Evolutionary conservation across 2,888 invertebrate species (phyloP).

Genomic region (Amaurobius ferox): DNA sequence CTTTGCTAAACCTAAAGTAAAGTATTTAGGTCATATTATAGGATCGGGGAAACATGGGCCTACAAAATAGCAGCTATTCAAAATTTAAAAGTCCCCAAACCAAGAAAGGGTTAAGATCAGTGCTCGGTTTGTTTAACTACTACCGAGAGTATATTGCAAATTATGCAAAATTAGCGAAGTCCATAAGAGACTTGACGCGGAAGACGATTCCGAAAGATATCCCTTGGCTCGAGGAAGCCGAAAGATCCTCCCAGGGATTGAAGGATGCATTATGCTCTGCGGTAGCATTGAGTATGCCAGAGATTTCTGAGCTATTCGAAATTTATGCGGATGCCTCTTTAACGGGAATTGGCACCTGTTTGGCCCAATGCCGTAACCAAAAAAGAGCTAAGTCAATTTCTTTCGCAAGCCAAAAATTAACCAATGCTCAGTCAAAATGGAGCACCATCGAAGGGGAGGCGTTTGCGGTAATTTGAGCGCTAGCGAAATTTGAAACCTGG

Average conservation of each 20-base stretch:
- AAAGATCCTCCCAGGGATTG: background rate
- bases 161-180: background rate
- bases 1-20: background rate
- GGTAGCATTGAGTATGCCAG: background rate
- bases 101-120: background rate
- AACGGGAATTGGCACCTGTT: background rate
- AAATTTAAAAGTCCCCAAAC: background rate
- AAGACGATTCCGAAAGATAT: background rate
- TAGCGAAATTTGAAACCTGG: background rate
- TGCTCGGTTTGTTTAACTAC: background rate
- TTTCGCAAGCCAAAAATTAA: background rate
- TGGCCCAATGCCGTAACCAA: background rate
- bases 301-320: background rate
- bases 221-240: background rate
- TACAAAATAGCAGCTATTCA: background rate
- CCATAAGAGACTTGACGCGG: background rate
- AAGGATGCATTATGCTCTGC: background rate
- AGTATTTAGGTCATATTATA: background rate
- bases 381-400: background rate
- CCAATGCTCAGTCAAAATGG: background rate
- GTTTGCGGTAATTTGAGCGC: background rate
- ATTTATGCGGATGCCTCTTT: background rate
- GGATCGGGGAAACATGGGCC: background rate
- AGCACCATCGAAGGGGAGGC: background rate
- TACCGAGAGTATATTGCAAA: background rate